A percentile compares a stretch with the other conserved stretches of the same genome.
Conservation (phyloP, 2,888 invertebrate genomes). For the Nomada ferruginata region DNA sequence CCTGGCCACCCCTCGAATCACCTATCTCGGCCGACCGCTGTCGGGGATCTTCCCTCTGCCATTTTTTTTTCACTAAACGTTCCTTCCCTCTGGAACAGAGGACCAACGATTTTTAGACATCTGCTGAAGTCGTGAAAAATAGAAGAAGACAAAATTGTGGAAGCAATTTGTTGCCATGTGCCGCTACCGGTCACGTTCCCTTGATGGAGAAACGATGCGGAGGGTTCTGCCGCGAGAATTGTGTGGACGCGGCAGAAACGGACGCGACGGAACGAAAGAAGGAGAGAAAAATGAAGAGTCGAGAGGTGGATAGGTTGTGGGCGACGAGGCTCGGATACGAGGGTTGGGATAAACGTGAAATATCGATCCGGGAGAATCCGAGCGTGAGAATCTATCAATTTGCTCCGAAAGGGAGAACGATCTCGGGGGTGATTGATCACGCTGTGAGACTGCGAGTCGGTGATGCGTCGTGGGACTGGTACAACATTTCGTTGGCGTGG, state of each 20-base stretch:
- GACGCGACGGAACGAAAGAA: slow-evolving; percentile 7
- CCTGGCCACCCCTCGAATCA: slow-evolving; percentile 39
- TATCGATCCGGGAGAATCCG: slow-evolving; percentile 35
- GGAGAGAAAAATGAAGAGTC: slow-evolving; percentile 16
- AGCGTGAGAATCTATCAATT: slow-evolving; percentile 33
- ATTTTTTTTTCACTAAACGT: slow-evolving; percentile 19
- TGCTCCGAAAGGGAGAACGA: neutral
- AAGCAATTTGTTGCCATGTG: slow-evolving; percentile 58
- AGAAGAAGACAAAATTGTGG: slow-evolving; percentile 44
- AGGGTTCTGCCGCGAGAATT: slow-evolving; percentile 48
- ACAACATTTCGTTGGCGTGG: no score
- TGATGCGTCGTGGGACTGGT: neutral
- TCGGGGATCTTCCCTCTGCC: slow-evolving; percentile 32
- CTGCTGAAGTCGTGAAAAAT: slow-evolving; percentile 3
- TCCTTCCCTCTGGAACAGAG: slow-evolving; percentile 13
- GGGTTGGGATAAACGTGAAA: slow-evolving; percentile 4
- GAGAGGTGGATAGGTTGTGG: neutral
- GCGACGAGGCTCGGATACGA: neutral
- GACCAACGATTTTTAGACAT: slow-evolving; percentile 36
- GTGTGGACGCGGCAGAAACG: slow-evolving; percentile 38
- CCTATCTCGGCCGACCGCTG: slow-evolving; percentile 6
- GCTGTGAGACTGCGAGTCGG: neutral
- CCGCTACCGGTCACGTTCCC: slow-evolving; percentile 50
- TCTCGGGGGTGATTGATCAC: slow-evolving; percentile 6
- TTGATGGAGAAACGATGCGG: slow-evolving; percentile 51